Conservation (phyloP, 2,113 vertebrate species). For the Saguinus imperator region DNA sequence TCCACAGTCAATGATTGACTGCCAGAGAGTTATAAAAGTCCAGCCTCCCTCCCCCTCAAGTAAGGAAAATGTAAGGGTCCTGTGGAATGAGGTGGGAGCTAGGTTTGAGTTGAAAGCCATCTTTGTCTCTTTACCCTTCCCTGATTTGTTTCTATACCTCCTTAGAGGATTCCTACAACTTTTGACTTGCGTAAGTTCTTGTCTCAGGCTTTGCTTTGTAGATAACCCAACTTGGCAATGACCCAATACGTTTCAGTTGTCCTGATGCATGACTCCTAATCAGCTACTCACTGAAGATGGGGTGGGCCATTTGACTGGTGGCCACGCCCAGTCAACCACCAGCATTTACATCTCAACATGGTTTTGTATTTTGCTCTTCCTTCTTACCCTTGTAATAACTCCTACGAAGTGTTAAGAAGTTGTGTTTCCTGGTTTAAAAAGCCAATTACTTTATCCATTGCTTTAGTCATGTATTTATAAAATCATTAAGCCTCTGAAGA, state of each 20-base stretch:
- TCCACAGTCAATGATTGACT: not conserved
- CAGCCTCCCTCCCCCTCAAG: not conserved
- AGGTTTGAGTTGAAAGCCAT: not conserved
- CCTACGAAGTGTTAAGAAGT: conserved; percentile 23
- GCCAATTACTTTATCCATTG: conserved; percentile 66
- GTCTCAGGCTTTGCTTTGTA: not conserved
- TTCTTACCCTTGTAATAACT: conserved; percentile 35
- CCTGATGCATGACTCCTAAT: not conserved
- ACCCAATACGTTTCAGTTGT: not conserved
- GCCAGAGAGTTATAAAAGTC: not conserved
- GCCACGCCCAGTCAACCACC: not conserved
- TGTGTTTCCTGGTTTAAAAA: conserved; percentile 58
- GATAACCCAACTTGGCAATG: not conserved
- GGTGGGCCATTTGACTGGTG: not conserved
- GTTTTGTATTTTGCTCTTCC: not conserved
- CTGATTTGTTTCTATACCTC: not conserved
- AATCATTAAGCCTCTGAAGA: conserved; percentile 68
- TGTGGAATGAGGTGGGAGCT: not conserved
- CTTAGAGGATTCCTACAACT: not conserved
- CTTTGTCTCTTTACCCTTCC: not conserved
- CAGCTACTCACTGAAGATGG: not conserved
- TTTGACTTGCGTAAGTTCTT: not conserved
- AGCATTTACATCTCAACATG: not conserved
- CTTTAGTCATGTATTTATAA: conserved; percentile 71
- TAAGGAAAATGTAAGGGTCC: not conserved